Conservation (phyloP, 1,140 invertebrate species). For the Cyrtorhinus lividipennis region DNA sequence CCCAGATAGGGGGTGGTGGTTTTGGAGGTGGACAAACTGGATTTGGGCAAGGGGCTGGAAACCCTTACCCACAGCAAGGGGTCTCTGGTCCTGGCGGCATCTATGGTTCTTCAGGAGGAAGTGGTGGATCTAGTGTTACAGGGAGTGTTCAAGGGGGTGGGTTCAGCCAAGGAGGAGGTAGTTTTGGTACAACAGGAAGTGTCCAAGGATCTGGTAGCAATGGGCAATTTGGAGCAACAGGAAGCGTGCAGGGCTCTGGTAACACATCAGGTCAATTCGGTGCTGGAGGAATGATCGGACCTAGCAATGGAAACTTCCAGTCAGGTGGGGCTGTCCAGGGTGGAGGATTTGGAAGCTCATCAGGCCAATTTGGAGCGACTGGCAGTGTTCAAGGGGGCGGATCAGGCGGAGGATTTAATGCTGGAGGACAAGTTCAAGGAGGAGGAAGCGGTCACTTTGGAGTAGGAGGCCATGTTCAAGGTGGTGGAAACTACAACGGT, state of each 20-base stretch:
- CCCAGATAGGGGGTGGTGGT: neutral
- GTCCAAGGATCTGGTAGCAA: neutral
- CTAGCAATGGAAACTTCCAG: neutral
- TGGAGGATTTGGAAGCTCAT: neutral
- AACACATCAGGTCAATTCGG: neutral
- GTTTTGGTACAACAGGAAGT: neutral
- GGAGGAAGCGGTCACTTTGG: neutral
- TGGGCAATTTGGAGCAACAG: slow-evolving; percentile 1
- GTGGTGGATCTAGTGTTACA: neutral
- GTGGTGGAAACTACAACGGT: neutral
- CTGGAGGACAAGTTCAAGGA: neutral
- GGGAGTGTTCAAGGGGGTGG: neutral
- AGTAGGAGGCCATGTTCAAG: neutral
- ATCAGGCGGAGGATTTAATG: neutral
- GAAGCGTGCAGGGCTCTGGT: slow-evolving; percentile 1
- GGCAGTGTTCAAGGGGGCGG: slow-evolving; percentile 13
- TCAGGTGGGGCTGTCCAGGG: neutral
- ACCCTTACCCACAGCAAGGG: too few species aligned
- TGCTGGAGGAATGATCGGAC: slow-evolving; percentile 4
- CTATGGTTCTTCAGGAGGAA: neutral
- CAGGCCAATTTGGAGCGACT: neutral
- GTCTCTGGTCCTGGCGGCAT: too few species aligned
- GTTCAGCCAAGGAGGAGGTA: neutral
- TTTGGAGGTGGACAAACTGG: neutral
- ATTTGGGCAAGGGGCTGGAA: neutral